Evolutionary conservation across 1,140 invertebrate species (phyloP).

Genomic region (Leptinotarsa lineolata): DNA sequence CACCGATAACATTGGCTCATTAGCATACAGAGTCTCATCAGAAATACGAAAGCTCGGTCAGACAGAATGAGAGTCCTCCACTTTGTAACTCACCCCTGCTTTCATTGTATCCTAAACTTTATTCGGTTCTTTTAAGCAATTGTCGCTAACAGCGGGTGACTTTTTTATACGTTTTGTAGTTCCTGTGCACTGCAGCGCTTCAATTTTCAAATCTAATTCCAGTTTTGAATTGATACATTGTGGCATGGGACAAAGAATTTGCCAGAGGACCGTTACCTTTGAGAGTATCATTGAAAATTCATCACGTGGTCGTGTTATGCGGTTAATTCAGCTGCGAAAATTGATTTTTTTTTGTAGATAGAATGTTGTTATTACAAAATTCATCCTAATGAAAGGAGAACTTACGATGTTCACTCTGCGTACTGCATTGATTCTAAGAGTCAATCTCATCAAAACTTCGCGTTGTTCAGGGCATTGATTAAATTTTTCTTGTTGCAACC

Average conservation of each 20-base stretch:
- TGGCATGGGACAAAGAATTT: not conserved
- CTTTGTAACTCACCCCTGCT: conserved; percentile 24
- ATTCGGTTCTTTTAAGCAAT: conserved; percentile 15
- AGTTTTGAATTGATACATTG: conserved; percentile 3
- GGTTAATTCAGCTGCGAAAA: not conserved
- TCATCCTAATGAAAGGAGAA: no score
- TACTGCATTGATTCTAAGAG: no score
- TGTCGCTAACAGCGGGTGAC: conserved; percentile 16
- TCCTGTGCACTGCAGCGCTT: not conserved
- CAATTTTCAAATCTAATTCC: not conserved
- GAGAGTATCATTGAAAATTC: conserved; percentile 4
- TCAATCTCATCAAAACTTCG: no score
- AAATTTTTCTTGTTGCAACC: no score
- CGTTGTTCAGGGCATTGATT: no score
- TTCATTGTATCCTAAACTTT: conserved; percentile 20
- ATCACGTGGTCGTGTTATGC: not conserved
- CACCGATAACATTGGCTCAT: not conserved
- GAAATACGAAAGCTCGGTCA: conserved; percentile 17
- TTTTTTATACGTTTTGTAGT: conserved; percentile 26
- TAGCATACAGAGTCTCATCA: conserved; percentile 3
- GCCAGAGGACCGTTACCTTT: not conserved
- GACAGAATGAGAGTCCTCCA: conserved; percentile 22
- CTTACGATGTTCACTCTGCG: no score
- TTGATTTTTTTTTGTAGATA: no score
- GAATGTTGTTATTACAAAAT: no score